phyloP scores from a whole-genome alignment of 2,888 invertebrate species.

The Exocentrus adspersus region DNA sequence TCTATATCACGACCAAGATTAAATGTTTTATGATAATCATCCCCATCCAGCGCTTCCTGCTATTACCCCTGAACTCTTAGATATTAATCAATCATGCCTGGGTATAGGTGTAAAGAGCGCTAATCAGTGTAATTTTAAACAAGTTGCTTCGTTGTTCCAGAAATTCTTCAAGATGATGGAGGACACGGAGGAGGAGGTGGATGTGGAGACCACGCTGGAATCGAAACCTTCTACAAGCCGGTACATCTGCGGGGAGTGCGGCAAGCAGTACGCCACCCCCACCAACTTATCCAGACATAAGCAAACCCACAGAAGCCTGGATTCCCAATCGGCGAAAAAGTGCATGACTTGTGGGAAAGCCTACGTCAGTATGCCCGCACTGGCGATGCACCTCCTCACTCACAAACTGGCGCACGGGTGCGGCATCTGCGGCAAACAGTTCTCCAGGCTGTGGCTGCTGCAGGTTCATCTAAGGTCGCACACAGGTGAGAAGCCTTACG shows the following conservation, averaged over 20 bases:
- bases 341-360: conserved; percentile 96
- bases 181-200: conserved; percentile 51
- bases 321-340: conserved; percentile 92
- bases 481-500: conserved; percentile 93
- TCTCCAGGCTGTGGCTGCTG: conserved; percentile 96
- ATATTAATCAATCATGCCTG: not conserved
- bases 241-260: conserved; percentile 88
- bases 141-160: conserved; percentile 56
- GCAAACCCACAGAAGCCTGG: conserved; percentile 91
- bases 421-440: conserved; percentile 92
- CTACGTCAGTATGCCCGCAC: conserved; percentile 97
- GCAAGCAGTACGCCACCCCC: conserved; percentile 91
- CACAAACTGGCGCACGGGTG: conserved; percentile 95
- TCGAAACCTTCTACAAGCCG: conserved; percentile 49
- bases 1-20: not conserved
- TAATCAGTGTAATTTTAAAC: too few relatives aligned
- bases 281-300: conserved; percentile 90
- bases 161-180: conserved; percentile 60
- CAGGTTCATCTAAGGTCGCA: conserved; percentile 90
- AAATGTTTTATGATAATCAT: conserved; percentile 3
- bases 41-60: not conserved
- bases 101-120: not conserved
- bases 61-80: not conserved
- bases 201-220: conserved; percentile 39
- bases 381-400: conserved; percentile 92